Evolutionary conservation across 2,888 invertebrate species (phyloP).

Genomic region (Cabera pusaria): DNA sequence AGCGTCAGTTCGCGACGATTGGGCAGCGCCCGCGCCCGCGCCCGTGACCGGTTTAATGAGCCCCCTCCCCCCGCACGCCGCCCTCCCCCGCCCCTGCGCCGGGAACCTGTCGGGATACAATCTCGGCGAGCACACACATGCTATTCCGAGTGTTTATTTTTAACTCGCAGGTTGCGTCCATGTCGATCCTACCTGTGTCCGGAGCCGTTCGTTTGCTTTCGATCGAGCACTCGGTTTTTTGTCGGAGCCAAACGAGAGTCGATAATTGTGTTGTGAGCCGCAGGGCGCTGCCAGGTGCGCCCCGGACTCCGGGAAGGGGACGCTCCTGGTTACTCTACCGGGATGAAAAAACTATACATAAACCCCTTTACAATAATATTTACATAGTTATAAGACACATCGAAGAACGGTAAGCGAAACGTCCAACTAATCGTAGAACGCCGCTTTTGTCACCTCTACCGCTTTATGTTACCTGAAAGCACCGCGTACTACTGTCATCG

Average conservation of each 20-base stretch:
- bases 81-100: constrained; percentile 3
- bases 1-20: constrained; percentile 21
- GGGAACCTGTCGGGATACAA: constrained; percentile 36
- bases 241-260: constrained; percentile 15
- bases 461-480: too few species aligned
- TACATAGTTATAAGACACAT: too few species aligned
- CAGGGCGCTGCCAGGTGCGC: constrained; percentile 36
- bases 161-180: constrained; percentile 61
- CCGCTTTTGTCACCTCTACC: too few species aligned
- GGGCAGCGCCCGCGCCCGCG: constrained; percentile 14
- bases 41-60: constrained; percentile 21
- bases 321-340: too few species aligned
- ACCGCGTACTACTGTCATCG: too few species aligned
- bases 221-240: constrained; percentile 22
- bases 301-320: too few species aligned
- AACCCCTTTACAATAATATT: too few species aligned
- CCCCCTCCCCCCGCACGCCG: constrained; percentile 8
- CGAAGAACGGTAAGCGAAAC: too few species aligned
- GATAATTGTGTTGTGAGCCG: constrained; percentile 11
- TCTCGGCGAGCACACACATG: constrained; percentile 38
- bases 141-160: constrained; percentile 57
- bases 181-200: constrained; percentile 38
- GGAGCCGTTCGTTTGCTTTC: constrained; percentile 33
- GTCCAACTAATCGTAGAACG: too few species aligned
- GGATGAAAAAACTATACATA: too few species aligned